These are phyloP conservation scores for Chironomus tepperi DNA, from an alignment of 1,140 invertebrate genomes.

Conservation along the genomic window DNA sequence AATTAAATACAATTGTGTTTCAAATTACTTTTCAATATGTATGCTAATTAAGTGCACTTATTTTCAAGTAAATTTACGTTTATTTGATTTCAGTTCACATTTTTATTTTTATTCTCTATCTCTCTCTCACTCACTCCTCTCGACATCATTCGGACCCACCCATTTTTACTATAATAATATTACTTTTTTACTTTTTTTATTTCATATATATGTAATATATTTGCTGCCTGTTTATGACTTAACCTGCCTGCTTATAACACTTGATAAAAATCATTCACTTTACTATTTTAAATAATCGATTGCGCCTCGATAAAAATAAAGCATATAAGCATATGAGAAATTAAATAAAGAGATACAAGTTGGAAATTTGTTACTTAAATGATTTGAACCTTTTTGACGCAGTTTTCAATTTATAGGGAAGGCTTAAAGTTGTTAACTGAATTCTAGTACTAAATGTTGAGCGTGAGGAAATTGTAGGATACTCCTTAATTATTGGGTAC, in stretches of 20 bases:
- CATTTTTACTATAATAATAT: background rate
- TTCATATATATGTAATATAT: background rate
- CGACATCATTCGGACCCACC: background rate
- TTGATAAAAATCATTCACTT: background rate
- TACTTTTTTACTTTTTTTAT: too few species aligned
- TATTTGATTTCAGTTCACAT: too few species aligned
- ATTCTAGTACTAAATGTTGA: too few species aligned
- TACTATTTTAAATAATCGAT: background rate
- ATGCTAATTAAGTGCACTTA: conserved; percentile 11
- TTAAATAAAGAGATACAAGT: too few species aligned
- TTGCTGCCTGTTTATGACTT: background rate
- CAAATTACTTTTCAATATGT: conserved; percentile 21
- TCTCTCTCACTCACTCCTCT: background rate
- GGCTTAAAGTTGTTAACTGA: too few species aligned
- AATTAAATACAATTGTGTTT: conserved; percentile 23
- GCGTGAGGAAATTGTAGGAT: too few species aligned
- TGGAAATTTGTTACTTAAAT: too few species aligned
- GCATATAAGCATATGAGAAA: background rate
- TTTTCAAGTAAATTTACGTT: too few species aligned
- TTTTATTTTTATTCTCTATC: too few species aligned
- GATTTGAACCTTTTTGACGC: too few species aligned
- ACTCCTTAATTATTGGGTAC: too few species aligned
- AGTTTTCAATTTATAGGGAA: too few species aligned
- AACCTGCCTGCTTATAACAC: background rate
- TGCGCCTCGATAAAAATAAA: conserved; percentile 6